These are phyloP conservation scores for Oncorhynchus gorbuscha DNA, from an alignment of 2,113 vertebrate genomes.

Conservation along the genomic window DNA sequence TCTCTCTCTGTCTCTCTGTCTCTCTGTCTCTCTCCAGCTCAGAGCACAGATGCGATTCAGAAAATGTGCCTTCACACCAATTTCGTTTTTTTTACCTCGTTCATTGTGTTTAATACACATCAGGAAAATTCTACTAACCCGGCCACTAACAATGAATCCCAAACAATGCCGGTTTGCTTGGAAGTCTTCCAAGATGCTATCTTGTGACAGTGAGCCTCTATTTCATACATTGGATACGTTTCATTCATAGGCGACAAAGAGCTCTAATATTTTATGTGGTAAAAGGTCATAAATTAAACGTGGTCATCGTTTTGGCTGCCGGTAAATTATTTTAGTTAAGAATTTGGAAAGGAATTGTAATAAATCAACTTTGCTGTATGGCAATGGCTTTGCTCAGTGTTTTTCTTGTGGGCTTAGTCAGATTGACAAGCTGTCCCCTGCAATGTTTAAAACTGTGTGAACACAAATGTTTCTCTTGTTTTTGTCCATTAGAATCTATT, in stretches of 20 bases:
- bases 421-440: background rate
- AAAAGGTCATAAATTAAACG: constrained; percentile 32
- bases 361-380: background rate
- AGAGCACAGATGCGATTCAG: constrained; percentile 86
- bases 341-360: background rate
- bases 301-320: constrained; percentile 24
- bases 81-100: constrained; percentile 59
- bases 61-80: constrained; percentile 84
- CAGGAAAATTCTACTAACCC: constrained; percentile 72
- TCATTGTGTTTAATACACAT: constrained; percentile 84
- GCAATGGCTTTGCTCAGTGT: background rate
- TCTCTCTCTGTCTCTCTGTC: constrained; percentile 44
- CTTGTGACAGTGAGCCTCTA: constrained; percentile 57
- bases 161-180: constrained; percentile 79
- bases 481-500: background rate
- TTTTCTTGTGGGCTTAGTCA: background rate
- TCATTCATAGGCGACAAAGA: constrained; percentile 2
- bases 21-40: constrained; percentile 72
- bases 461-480: background rate
- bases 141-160: constrained; percentile 74
- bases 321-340: constrained; percentile 15
- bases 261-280: constrained; percentile 14
- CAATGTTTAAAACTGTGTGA: background rate
- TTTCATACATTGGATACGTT: constrained; percentile 27
- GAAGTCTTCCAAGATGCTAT: constrained; percentile 77